Evolutionary conservation across 2,888 invertebrate species (phyloP).

Genomic region (Sphecodes monilicornis): DNA sequence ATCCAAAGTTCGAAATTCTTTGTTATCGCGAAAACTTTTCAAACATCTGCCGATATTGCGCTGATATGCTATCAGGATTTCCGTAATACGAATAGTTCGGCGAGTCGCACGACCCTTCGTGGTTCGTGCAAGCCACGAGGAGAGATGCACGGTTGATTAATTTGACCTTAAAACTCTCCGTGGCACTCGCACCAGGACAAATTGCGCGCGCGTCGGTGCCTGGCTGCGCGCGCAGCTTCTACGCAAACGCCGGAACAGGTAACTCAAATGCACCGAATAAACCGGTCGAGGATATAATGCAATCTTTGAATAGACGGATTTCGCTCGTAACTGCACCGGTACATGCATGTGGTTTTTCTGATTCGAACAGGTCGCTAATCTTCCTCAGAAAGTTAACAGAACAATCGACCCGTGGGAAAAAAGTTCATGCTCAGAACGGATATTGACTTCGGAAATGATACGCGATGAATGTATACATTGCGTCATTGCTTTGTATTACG

Average conservation of each 20-base stretch:
- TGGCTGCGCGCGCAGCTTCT: constrained; percentile 14
- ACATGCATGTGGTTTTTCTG: background rate
- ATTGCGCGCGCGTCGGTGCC: constrained; percentile 23
- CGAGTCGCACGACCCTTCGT: constrained; percentile 60
- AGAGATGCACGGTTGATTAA: constrained; percentile 70
- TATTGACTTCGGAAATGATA: background rate
- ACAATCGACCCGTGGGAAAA: background rate
- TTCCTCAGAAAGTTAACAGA: background rate
- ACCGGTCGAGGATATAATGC: constrained; percentile 2
- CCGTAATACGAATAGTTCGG: constrained; percentile 52
- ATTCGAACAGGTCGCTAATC: background rate
- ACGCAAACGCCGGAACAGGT: constrained; percentile 48
- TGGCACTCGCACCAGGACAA: constrained; percentile 57
- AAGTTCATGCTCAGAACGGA: background rate
- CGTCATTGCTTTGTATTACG: background rate
- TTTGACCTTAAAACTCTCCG: constrained; percentile 76
- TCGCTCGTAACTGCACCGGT: background rate
- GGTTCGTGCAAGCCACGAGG: constrained; percentile 46
- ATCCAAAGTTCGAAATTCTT: background rate
- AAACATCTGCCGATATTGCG: background rate
- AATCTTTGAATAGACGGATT: background rate
- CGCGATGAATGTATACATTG: no score
- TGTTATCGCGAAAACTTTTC: background rate
- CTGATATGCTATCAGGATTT: constrained; percentile 57
- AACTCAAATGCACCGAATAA: constrained; percentile 38